Conservation (phyloP, 2,113 vertebrate genomes). For the Rhinoptilus africanus region DNA sequence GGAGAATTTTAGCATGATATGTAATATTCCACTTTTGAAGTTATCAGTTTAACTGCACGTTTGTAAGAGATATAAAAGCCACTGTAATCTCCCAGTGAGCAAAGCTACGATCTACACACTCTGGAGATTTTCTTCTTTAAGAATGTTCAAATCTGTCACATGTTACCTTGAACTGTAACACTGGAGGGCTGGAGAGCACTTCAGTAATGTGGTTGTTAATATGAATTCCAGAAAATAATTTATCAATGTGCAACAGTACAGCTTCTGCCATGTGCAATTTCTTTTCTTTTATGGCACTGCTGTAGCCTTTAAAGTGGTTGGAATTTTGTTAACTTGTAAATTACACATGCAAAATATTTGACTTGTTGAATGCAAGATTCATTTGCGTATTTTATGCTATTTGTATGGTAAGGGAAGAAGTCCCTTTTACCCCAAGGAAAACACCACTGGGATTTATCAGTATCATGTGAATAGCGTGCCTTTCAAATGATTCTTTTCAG, state of each 20-base stretch:
- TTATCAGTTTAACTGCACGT: constrained; percentile 33
- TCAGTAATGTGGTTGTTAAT: constrained; percentile 56
- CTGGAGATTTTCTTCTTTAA: constrained; percentile 52
- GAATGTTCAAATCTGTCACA: constrained; percentile 60
- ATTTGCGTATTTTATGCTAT: constrained; percentile 11
- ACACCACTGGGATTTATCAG: not conserved
- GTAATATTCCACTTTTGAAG: constrained; percentile 52
- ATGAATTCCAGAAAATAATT: constrained; percentile 63
- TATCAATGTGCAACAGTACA: constrained; percentile 25
- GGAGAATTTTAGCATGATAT: constrained; percentile 49
- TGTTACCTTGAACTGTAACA: constrained; percentile 62
- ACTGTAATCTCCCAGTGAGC: constrained; percentile 52
- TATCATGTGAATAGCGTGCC: not conserved
- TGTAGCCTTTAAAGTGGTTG: constrained; percentile 2
- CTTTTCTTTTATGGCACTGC: not conserved
- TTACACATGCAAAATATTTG: not conserved
- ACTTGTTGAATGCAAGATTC: constrained; percentile 15
- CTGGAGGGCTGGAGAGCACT: constrained; percentile 36
- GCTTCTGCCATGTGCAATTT: not conserved
- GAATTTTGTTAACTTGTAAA: constrained; percentile 2
- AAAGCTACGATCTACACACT: not conserved
- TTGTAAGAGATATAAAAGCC: constrained; percentile 55
- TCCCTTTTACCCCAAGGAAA: not conserved
- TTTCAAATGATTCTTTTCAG: not conserved
- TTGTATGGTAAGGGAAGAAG: not conserved